phyloP scores from a whole-genome alignment of 2,113 vertebrate genomes.

The Labrus mixtus region DNA sequence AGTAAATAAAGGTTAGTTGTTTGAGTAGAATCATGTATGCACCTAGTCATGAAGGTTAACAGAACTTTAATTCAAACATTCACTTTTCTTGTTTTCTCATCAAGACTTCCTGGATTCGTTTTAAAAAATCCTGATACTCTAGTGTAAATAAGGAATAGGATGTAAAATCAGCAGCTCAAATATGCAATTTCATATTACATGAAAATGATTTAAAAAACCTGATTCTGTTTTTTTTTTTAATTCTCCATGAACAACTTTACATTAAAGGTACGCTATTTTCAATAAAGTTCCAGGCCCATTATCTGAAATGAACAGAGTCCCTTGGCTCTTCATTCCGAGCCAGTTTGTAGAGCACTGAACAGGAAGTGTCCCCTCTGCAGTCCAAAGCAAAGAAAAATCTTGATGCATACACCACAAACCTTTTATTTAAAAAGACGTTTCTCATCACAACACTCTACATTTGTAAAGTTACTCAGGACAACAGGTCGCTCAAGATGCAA shows the following conservation, averaged over 20 bases:
- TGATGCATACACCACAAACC: constrained; percentile 65
- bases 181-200: constrained; percentile 51
- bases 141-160: constrained; percentile 51
- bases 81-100: constrained; percentile 19
- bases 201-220: constrained; percentile 68
- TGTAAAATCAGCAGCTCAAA: constrained; percentile 59
- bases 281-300: constrained; percentile 50
- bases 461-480: constrained; percentile 67
- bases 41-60: constrained; percentile 34
- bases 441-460: constrained; percentile 73
- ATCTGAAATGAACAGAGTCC: constrained; percentile 58
- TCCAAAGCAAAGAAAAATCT: constrained; percentile 63
- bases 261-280: constrained; percentile 76
- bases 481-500: constrained; percentile 77
- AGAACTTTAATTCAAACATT: constrained; percentile 52
- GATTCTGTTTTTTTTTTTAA: constrained; percentile 49
- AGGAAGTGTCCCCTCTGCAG: constrained; percentile 57
- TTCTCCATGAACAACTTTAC: constrained; percentile 69
- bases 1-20: constrained; percentile 43
- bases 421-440: constrained; percentile 19
- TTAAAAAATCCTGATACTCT: constrained; percentile 57
- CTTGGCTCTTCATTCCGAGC: constrained; percentile 62
- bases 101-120: constrained; percentile 9
- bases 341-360: constrained; percentile 51
- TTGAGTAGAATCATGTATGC: constrained; percentile 38